Percentiles rank a stretch among this genome's conserved stretches.
These are phyloP conservation scores for Parapristionchus giblindavisi DNA, from an alignment of 2,888 invertebrate genomes.

Conservation along the genomic window DNA sequence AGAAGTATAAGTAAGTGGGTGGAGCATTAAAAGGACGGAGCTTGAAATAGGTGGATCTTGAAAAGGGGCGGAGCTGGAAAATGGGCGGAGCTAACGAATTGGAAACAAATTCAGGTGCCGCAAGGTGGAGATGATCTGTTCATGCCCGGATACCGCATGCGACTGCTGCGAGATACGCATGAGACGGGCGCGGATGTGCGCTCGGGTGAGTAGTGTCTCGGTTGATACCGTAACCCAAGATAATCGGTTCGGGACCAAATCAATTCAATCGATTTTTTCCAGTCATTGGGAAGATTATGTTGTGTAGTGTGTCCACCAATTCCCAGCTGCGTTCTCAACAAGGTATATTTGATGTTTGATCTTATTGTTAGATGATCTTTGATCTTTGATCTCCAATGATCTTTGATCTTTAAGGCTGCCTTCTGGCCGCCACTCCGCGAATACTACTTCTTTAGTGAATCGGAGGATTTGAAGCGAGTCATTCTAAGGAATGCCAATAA, in stretches of 20 bases:
- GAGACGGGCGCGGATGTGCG: not conserved
- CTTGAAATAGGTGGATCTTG: not conserved
- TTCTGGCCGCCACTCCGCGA: conserved; percentile 61
- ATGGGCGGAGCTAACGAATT: not conserved
- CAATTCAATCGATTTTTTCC: conserved; percentile 7
- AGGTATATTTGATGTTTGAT: conserved; percentile 23
- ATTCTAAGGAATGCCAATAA: conserved; percentile 32
- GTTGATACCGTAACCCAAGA: not conserved
- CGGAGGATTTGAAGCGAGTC: conserved; percentile 8
- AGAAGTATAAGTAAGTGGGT: conserved; percentile 21
- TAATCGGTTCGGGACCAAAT: not conserved
- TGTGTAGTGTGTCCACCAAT: conserved; percentile 50
- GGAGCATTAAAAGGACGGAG: not conserved
- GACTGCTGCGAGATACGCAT: not conserved
- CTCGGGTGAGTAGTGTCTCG: not conserved
- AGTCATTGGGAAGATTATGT: conserved; percentile 38
- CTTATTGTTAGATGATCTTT: conserved; percentile 2
- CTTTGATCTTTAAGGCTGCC: conserved; percentile 41
- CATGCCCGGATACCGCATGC: not conserved
- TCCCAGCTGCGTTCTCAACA: conserved; percentile 38
- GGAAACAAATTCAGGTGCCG: not conserved
- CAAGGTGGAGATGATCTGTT: conserved; percentile 30
- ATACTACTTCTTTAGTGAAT: conserved; percentile 55
- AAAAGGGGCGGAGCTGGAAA: not conserved
- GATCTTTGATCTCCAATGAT: conserved; percentile 28